Evolutionary conservation across 2,797 vertebrate genomes (phyloP).

Genomic region (Lepilemur ruficaudatus): DNA sequence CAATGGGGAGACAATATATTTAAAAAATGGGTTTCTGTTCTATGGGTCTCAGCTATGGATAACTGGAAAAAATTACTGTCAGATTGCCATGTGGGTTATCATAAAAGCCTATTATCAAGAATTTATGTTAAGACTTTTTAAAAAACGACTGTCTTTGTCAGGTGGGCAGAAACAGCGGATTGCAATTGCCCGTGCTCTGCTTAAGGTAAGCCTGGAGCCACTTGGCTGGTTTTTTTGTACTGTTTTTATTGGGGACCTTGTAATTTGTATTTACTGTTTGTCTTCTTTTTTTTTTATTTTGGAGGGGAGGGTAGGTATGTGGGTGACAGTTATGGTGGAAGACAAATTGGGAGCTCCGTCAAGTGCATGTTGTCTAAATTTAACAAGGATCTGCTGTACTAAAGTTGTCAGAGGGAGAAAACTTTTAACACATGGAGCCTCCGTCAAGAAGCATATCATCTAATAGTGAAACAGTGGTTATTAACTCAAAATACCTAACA

Average conservation of each 20-base stretch:
- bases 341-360: background rate
- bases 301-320: no score
- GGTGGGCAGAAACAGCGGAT: constrained; percentile 99
- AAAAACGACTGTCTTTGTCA: constrained; percentile 66
- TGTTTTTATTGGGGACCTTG: background rate
- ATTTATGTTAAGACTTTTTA: background rate
- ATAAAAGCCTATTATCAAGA: background rate
- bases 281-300: background rate
- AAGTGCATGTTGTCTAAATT: background rate
- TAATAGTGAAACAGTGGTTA: background rate
- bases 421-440: background rate
- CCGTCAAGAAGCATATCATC: background rate
- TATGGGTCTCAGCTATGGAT: background rate
- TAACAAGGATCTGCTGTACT: background rate
- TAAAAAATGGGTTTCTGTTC: background rate
- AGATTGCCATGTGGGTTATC: background rate
- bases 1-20: background rate
- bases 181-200: constrained; percentile 95
- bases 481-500: background rate
- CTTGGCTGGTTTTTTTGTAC: background rate
- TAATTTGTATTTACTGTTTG: background rate
- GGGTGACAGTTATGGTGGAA: background rate
- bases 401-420: background rate
- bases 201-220: constrained; percentile 89
- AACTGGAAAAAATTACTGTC: background rate